These are phyloP conservation scores for Wasmannia auropunctata DNA, from an alignment of 1,140 invertebrate species.

Conservation along the genomic window DNA sequence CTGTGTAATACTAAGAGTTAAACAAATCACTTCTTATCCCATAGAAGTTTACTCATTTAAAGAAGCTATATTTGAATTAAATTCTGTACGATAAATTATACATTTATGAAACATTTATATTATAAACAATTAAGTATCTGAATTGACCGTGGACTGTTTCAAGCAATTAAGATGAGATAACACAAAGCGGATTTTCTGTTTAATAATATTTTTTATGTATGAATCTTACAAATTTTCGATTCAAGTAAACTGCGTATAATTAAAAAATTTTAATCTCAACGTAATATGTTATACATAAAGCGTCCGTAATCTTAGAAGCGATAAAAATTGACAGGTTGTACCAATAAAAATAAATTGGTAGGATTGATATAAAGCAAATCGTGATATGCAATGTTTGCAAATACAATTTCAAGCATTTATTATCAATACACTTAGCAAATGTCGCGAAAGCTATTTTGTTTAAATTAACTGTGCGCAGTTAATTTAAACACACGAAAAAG, in stretches of 20 bases:
- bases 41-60: not conserved
- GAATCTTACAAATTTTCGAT: too few species aligned
- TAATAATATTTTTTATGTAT: too few species aligned
- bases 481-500: too few species aligned
- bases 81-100: not conserved
- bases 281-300: not conserved
- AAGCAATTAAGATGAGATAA: too few species aligned
- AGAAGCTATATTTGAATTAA: not conserved
- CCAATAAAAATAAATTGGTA: not conserved
- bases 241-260: too few species aligned
- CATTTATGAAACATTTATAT: not conserved
- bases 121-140: too few species aligned
- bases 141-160: too few species aligned
- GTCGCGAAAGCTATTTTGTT: not conserved
- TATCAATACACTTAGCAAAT: not conserved
- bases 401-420: not conserved
- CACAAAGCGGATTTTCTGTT: too few species aligned
- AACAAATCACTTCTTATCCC: not conserved
- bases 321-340: constrained; percentile 7
- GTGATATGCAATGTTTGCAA: not conserved
- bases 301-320: not conserved
- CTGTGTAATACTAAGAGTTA: constrained; percentile 9
- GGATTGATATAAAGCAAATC: not conserved
- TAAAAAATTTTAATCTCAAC: not conserved
- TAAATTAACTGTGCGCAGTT: not conserved